Percentiles rank a stretch among this genome's conserved stretches.
These are phyloP conservation scores for Galemys pyrenaicus DNA, from an alignment of 2,113 vertebrate genomes.

Conservation along the genomic window DNA sequence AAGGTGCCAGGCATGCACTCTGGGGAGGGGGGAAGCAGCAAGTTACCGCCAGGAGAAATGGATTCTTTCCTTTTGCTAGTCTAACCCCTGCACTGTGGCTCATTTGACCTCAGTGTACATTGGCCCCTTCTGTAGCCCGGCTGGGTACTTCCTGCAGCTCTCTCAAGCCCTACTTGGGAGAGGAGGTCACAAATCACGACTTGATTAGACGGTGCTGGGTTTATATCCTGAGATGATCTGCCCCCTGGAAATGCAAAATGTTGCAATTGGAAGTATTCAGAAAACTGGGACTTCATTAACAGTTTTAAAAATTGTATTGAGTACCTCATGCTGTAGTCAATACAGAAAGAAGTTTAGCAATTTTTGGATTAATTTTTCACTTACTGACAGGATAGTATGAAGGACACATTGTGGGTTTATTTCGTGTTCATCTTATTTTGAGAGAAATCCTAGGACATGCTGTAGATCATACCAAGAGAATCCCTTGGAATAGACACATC, in stretches of 20 bases:
- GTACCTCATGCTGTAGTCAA: neutral
- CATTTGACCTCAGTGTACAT: neutral
- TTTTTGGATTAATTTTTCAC: neutral
- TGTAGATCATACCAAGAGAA: neutral
- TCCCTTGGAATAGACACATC: neutral
- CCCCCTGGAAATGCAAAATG: neutral
- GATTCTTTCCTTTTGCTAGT: neutral
- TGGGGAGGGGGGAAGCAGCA: slow-evolving; percentile 67
- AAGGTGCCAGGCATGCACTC: slow-evolving; percentile 88
- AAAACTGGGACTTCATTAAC: neutral
- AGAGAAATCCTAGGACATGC: neutral
- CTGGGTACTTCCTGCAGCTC: too few species aligned
- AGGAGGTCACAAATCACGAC: neutral
- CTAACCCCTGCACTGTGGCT: neutral
- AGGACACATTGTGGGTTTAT: neutral
- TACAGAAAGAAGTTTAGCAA: neutral
- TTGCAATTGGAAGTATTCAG: neutral
- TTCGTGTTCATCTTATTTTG: neutral
- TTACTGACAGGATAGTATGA: neutral
- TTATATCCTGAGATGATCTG: neutral
- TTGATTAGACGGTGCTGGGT: neutral
- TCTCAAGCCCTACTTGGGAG: neutral
- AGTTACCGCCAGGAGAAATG: slow-evolving; percentile 4
- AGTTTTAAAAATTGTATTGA: neutral
- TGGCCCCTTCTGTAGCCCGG: neutral